phyloP scores from a whole-genome alignment of 2,113 vertebrate species.

The Bungarus multicinctus region DNA sequence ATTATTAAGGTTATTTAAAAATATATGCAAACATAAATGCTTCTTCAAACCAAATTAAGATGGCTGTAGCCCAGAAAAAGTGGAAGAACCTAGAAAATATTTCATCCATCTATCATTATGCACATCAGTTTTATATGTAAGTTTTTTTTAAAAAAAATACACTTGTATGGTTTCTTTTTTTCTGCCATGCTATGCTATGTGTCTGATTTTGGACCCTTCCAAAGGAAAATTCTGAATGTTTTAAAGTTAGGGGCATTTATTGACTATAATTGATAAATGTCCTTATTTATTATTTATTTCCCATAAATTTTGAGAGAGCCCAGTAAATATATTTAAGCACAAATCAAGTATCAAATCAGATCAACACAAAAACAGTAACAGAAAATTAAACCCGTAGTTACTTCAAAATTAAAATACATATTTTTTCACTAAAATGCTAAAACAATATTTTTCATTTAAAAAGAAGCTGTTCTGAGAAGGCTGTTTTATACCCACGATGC shows the following conservation, averaged over 20 bases:
- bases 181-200: neutral
- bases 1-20: conserved; percentile 34
- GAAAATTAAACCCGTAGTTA: neutral
- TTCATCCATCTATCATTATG: neutral
- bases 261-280: neutral
- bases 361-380: neutral
- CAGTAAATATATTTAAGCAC: neutral
- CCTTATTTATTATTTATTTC: neutral
- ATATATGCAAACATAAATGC: conserved; percentile 12
- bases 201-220: neutral
- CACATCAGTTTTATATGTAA: neutral
- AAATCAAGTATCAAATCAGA: neutral
- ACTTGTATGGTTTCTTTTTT: neutral
- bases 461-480: neutral
- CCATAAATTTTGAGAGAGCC: neutral
- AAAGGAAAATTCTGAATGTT: neutral
- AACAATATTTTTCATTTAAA: neutral
- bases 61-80: conserved; percentile 19
- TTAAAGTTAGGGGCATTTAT: neutral
- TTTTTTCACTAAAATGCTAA: neutral
- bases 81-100: conserved; percentile 15
- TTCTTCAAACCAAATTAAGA: conserved; percentile 23
- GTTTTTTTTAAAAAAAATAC: neutral
- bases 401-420: neutral
- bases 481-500: neutral